These are phyloP conservation scores for Hiodon alosoides DNA, from an alignment of 2,113 vertebrate species.

Conservation along the genomic window DNA sequence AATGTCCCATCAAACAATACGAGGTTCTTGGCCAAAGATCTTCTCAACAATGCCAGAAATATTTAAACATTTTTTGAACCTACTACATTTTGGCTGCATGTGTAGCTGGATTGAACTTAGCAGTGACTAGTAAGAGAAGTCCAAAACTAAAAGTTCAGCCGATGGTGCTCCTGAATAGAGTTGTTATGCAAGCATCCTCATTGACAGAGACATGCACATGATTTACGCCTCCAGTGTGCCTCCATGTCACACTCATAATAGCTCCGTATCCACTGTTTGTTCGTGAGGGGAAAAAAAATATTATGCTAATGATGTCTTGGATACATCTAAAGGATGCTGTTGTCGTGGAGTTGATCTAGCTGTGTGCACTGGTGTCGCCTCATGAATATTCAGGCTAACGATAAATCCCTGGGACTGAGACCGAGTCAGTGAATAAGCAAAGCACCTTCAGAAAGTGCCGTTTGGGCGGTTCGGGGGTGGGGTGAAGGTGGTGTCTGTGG, in stretches of 20 bases:
- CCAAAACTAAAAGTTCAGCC: too few relatives aligned
- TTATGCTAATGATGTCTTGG: conserved; percentile 30
- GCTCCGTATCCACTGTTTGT: not conserved
- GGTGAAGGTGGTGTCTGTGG: conserved; percentile 38
- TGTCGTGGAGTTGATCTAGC: conserved; percentile 15
- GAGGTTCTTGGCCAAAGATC: too few relatives aligned
- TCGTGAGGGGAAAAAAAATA: not conserved
- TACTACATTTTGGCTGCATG: too few relatives aligned
- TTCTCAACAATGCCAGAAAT: too few relatives aligned
- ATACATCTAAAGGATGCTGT: conserved; percentile 17
- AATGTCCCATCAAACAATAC: too few relatives aligned
- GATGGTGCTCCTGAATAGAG: too few relatives aligned
- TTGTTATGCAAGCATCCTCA: not conserved
- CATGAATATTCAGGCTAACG: conserved; percentile 33
- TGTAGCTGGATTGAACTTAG: too few relatives aligned
- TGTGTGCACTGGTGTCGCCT: conserved; percentile 18
- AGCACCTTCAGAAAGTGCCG: conserved; percentile 31
- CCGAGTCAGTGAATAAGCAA: conserved; percentile 23
- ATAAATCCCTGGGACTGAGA: conserved; percentile 25
- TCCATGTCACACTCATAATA: not conserved
- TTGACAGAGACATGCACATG: not conserved
- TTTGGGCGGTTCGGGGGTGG: conserved; percentile 24
- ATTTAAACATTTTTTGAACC: too few relatives aligned
- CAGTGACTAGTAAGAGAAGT: too few relatives aligned
- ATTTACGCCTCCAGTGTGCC: not conserved